Base-by-base conservation (phyloP, 2,113 vertebrate genomes). In the Anoura caudifer region DNA sequence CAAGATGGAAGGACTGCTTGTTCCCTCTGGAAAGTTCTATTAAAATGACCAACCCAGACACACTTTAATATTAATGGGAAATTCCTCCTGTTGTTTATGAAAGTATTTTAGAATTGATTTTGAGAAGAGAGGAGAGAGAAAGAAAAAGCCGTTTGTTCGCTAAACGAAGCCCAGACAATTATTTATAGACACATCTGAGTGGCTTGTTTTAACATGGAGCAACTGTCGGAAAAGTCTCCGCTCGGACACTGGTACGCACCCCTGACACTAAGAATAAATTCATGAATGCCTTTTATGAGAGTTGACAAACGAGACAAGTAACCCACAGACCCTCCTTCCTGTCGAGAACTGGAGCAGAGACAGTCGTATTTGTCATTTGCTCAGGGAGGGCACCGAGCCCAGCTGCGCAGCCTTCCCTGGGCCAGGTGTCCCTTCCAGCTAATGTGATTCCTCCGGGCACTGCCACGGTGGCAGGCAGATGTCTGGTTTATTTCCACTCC, bases 1-100 rank as follows among this genome's bases (percentile, higher is more conserved):
- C 97, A 97, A 97, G 98, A 90, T 63, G 97, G 97, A 98, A 98
- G 98, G 96, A 98, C 98, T 96, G 7, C 97, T 97, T 98, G 98
- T 98, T 98, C 98, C 94, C 95, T 98, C 7, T 98, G 98, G 98
- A 98, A 98, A 98, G 94, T 98, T 98, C 98, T 98, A 98, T 98
- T 98, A 98, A 98, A 98, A 98, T 89, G 96, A 75, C 96, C 97
- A 97, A 95, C 96, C 95, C 98, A 98, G 98, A 98, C 98, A 95
- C 91, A 88, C 98, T 98, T 98, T 97, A 95, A 93, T 98, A 98
- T 98, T 98, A 98, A 98, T 98, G 98, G 98, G 97, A 98, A 98
- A 98, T 98, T 98, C 97, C 79, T 97, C 97, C 97, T 10, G 88
- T 98, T 98, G 97, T 98, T 98, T 98, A 98, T 98, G 96, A 98